phyloP scores from a whole-genome alignment of 1,140 invertebrate genomes.

The Teleopsis dalmanni region DNA sequence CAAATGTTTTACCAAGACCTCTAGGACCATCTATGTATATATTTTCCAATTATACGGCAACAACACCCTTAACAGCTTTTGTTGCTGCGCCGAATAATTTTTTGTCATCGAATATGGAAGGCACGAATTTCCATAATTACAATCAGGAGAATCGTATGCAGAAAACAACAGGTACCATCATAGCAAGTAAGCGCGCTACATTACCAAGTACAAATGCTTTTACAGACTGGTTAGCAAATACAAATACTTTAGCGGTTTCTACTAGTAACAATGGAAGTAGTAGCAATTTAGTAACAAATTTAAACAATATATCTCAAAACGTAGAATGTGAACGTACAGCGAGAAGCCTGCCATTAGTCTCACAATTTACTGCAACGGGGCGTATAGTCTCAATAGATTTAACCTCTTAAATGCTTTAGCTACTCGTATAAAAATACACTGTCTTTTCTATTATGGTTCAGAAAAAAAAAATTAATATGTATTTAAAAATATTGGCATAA shows the following conservation, averaged over 20 bases:
- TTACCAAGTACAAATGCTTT: conserved; percentile 14
- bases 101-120: conserved; percentile 9
- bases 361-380: conserved; percentile 22
- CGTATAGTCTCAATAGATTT: conserved; percentile 40
- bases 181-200: conserved; percentile 23
- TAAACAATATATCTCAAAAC: conserved; percentile 6
- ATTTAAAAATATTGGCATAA: too few species aligned
- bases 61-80: background rate
- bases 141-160: conserved; percentile 38
- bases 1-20: conserved; percentile 19
- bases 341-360: conserved; percentile 17
- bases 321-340: conserved; percentile 7
- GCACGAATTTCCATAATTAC: conserved; percentile 17
- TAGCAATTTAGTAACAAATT: conserved; percentile 1
- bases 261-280: background rate
- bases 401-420: too few species aligned
- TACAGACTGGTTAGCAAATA: conserved; percentile 5
- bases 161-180: conserved; percentile 21
- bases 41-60: conserved; percentile 36
- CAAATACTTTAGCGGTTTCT: conserved; percentile 12
- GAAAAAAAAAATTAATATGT: too few species aligned
- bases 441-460: too few species aligned
- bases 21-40: conserved; percentile 38
- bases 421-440: too few species aligned
- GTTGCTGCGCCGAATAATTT: background rate